Evolutionary conservation across 2,797 vertebrate species (phyloP).

Genomic region (Acrocephalus scirpaceus): DNA sequence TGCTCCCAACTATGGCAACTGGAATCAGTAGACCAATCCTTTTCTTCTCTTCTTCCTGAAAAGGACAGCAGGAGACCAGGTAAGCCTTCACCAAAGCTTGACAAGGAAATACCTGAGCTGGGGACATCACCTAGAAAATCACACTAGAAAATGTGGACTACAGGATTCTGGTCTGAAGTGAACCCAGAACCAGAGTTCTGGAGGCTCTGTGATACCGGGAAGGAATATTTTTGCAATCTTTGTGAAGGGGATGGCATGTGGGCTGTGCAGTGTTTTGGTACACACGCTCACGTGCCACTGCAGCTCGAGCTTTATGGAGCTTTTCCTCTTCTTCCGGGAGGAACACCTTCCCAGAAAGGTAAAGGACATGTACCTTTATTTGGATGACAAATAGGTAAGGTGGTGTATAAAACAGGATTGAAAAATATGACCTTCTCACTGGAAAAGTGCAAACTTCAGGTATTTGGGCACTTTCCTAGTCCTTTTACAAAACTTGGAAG

Average conservation of each 20-base stretch:
- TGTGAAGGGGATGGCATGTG: accelerated
- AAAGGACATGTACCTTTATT: accelerated
- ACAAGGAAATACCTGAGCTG: not conserved
- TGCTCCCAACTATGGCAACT: not conserved
- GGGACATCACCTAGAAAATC: not conserved
- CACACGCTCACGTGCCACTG: accelerated
- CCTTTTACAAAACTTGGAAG: not conserved
- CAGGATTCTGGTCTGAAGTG: not conserved
- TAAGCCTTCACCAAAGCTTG: not conserved
- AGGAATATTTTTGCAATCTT: not conserved
- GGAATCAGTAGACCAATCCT: not conserved
- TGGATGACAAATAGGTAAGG: not conserved
- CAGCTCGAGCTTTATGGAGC: not conserved
- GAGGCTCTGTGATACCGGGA: not conserved
- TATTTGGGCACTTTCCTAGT: not conserved
- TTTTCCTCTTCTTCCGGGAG: not conserved
- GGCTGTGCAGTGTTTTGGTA: not conserved
- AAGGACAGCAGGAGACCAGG: not conserved
- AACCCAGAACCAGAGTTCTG: not conserved
- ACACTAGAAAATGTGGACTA: not conserved
- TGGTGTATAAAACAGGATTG: not conserved
- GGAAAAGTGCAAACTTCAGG: not conserved
- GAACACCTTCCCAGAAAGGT: not conserved
- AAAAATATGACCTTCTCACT: not conserved
- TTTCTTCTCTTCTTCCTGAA: not conserved